Evolutionary conservation across 2,888 invertebrate species (phyloP).

Genomic region (Microlaimidae sp.): DNA sequence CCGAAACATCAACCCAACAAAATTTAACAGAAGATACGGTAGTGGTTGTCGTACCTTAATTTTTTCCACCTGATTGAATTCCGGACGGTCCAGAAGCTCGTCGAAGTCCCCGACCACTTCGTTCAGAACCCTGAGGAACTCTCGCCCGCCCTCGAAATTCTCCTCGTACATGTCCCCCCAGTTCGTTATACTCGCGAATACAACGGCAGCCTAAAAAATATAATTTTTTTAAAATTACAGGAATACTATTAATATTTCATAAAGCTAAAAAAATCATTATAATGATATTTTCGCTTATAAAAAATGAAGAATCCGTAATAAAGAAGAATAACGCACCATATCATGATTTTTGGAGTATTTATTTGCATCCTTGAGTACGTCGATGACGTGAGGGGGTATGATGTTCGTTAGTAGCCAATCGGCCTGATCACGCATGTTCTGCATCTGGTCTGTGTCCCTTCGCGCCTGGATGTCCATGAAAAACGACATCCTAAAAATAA

Average conservation of each 20-base stretch:
- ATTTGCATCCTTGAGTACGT: slow-evolving; percentile 73
- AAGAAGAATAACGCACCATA: too few relatives aligned
- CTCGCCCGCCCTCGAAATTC: slow-evolving; percentile 68
- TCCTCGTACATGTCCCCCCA: slow-evolving; percentile 97
- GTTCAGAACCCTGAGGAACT: slow-evolving; percentile 80
- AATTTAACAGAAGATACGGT: neutral
- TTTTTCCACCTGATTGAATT: slow-evolving; percentile 57
- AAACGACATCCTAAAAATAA: slow-evolving; percentile 73
- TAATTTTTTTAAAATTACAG: too few relatives aligned
- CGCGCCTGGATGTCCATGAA: slow-evolving; percentile 79
- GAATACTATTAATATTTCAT: too few relatives aligned
- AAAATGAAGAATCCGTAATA: slow-evolving; percentile 3
- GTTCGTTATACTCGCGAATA: slow-evolving; percentile 88
- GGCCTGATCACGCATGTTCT: slow-evolving; percentile 66
- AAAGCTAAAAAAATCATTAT: too few relatives aligned
- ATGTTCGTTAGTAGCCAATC: slow-evolving; percentile 92
- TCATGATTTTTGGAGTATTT: slow-evolving; percentile 80
- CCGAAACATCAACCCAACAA: neutral
- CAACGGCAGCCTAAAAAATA: slow-evolving; percentile 76
- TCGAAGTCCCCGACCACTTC: slow-evolving; percentile 91
- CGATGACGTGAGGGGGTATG: slow-evolving; percentile 83
- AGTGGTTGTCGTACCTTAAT: too few relatives aligned
- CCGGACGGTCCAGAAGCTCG: slow-evolving; percentile 59
- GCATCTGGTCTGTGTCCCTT: slow-evolving; percentile 67
- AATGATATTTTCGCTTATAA: neutral